Percentiles rank a stretch among this genome's conserved stretches.
phyloP scores from a whole-genome alignment of 2,888 invertebrate genomes.

The Pyrrhopygopsis socrates region DNA sequence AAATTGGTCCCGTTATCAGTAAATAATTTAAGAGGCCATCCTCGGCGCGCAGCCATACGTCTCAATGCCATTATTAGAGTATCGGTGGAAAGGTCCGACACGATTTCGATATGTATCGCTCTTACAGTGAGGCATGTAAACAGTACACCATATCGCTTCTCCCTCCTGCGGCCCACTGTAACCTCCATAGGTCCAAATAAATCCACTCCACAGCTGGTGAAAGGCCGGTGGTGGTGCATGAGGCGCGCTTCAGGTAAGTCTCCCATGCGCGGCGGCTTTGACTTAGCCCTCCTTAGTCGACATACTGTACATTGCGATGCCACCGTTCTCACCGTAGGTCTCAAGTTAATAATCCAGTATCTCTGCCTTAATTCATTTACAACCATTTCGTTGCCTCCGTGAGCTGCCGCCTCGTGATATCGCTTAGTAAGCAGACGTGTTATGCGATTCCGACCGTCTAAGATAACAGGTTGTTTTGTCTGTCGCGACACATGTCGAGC shows the following conservation, averaged over 20 bases:
- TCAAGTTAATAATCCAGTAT: conserved; percentile 13
- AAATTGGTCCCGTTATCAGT: conserved; percentile 79
- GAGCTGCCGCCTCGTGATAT: neutral
- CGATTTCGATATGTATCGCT: conserved; percentile 38
- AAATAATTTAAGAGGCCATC: conserved; percentile 60
- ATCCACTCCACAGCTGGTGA: conserved; percentile 64
- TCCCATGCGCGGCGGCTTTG: conserved; percentile 29
- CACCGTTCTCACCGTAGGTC: neutral
- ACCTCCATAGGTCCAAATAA: conserved; percentile 48
- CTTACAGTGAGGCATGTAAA: conserved; percentile 69
- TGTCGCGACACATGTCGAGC: neutral
- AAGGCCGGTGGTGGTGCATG: conserved; percentile 63
- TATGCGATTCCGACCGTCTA: neutral
- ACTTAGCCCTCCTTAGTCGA: neutral
- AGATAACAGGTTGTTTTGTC: neutral
- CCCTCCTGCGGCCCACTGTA: conserved; percentile 50
- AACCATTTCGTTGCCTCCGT: neutral
- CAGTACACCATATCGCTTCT: conserved; percentile 71
- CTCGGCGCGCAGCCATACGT: conserved; percentile 79
- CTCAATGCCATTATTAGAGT: conserved; percentile 76
- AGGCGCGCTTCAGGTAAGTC: conserved; percentile 61
- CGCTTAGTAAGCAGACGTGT: neutral
- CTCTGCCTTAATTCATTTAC: conserved; percentile 17
- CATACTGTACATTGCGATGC: conserved; percentile 4
- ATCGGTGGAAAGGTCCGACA: conserved; percentile 51